Conservation (phyloP, 2,113 vertebrate genomes). For the Bombycilla garrulus region DNA sequence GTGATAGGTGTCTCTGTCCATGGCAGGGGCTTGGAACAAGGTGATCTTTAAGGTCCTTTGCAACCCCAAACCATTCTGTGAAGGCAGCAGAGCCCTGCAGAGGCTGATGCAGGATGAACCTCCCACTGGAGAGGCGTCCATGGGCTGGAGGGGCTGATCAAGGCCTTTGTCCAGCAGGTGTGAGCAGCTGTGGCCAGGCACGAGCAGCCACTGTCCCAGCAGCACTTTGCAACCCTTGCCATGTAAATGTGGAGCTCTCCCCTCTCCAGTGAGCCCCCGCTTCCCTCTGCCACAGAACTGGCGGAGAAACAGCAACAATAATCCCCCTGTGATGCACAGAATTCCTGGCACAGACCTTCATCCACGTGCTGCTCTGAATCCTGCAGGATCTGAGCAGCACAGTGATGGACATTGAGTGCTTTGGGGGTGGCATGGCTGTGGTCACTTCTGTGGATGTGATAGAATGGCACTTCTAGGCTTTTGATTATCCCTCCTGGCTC, state of each 20-base stretch:
- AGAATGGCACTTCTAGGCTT: not conserved
- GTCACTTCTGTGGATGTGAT: accelerated
- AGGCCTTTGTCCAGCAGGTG: not conserved
- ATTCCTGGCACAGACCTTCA: not conserved
- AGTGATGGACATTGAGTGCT: accelerated
- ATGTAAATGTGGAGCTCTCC: accelerated
- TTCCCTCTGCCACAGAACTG: not conserved
- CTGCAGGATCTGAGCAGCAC: not conserved
- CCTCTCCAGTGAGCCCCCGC: not conserved
- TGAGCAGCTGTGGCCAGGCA: not conserved
- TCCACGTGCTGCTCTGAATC: not conserved
- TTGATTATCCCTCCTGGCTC: not conserved
- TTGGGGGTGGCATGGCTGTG: not conserved
- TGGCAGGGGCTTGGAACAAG: not conserved
- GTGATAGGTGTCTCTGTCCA: not conserved
- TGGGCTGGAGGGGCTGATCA: not conserved
- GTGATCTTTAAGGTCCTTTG: not conserved
- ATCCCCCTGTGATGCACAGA: not conserved
- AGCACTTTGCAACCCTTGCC: not conserved
- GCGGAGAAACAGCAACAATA: not conserved
- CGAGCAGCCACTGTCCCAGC: not conserved
- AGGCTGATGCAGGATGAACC: not conserved
- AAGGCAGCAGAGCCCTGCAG: not conserved
- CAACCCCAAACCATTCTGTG: not conserved
- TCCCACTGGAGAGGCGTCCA: not conserved